Conservation (phyloP, 2,888 invertebrate genomes). For the Stramonita haemastoma region DNA sequence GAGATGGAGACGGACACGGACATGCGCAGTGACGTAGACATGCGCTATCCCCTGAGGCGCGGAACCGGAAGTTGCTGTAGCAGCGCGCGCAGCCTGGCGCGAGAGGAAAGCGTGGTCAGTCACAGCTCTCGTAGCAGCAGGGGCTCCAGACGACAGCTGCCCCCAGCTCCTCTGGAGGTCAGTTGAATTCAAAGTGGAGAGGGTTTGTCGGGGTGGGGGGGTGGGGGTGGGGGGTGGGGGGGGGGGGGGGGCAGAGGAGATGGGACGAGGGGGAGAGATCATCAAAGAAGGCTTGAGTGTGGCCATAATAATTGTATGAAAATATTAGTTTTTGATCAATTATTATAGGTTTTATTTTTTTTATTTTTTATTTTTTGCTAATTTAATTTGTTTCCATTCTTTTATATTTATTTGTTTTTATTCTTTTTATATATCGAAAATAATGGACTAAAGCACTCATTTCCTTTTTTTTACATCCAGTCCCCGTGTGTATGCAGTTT, state of each 20-base stretch:
- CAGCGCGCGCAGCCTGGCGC: slow-evolving; percentile 30
- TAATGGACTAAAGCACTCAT: too few relatives aligned
- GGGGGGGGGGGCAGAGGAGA: too few relatives aligned
- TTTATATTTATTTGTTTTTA: too few relatives aligned
- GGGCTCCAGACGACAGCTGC: slow-evolving; percentile 50
- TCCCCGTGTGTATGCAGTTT: too few relatives aligned
- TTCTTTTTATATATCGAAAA: too few relatives aligned
- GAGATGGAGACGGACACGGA: slow-evolving; percentile 70
- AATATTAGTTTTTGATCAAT: too few relatives aligned
- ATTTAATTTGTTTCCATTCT: too few relatives aligned
- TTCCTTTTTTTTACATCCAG: too few relatives aligned
- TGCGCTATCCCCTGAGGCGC: not conserved
- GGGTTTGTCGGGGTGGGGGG: not conserved
- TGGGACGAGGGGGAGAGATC: not conserved
- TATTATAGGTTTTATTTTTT: too few relatives aligned
- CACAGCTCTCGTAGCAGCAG: slow-evolving; percentile 51
- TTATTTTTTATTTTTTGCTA: too few relatives aligned
- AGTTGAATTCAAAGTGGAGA: not conserved
- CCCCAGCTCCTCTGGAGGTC: slow-evolving; percentile 50
- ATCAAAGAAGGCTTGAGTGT: not conserved
- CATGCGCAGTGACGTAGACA: slow-evolving; percentile 15
- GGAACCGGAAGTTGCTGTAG: not conserved
- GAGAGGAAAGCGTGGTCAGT: slow-evolving; percentile 48
- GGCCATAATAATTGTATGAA: too few relatives aligned
- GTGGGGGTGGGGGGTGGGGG: not conserved